Base-by-base conservation (phyloP, 2,797 vertebrate genomes). In the Cacajao melanocephalus region DNA sequence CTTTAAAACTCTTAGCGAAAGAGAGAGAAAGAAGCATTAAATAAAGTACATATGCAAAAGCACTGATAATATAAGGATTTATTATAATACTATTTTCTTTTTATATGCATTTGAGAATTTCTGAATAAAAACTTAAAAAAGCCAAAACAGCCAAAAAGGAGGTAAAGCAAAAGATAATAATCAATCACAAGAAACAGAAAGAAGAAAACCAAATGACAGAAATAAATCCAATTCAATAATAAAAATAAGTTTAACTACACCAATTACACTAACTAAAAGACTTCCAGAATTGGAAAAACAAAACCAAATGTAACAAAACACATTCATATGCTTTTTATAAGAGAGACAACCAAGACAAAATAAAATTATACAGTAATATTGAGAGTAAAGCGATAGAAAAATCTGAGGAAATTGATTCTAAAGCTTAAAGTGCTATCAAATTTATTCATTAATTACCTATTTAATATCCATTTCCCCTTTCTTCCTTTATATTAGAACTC, bases 1-100 rank as follows among this genome's bases (percentile, higher is more conserved):
- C 36, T 86, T 96, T 89, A 48, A 93, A 96, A 86, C 83, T 11
- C 70, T 91, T 72, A 91, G 55, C 3, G 83, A 88, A 90, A 86
- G 19, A 78, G 14, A 90, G 1, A 78, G 6, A 76, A 22, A 67
- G 36, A 81, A 81, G 39, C 2, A 8, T 50, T 86, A 88, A 93
- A 15, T 55, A 90, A 81, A 85, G 9, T 41, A 5, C 14, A 58
- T 52, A 2, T 12, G 17, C 11, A 50, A 82, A 81, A 96, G 85
- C 0, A 89, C 1, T 67, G 33, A 52, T 70, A 57, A 48, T 81
- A 20, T 4, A 76, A 20, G 6, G 24, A 11, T 52, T 92, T 73
- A 46, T 85, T 44, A 67, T 19, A n/a, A 79, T 0, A 78, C 7
- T 75, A 12, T 73, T 92, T 73, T 84, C n/a, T 88, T 46, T 79